Conservation (phyloP, 2,888 invertebrate species). For the Chrysolina haemoptera region DNA sequence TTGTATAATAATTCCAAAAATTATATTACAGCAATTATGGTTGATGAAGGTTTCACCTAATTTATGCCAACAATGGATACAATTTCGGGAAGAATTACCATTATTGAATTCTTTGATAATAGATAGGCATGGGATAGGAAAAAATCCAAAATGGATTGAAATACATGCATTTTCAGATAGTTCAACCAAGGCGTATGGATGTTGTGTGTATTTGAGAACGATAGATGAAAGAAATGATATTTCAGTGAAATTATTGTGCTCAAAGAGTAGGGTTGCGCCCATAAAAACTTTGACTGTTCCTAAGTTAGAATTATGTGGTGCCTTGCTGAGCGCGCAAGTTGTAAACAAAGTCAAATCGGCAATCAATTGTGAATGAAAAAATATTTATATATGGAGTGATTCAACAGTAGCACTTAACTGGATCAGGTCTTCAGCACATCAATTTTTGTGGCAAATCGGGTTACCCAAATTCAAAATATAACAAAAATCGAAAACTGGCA, state of each 20-base stretch:
- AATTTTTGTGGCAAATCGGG: neutral
- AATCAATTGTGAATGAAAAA: neutral
- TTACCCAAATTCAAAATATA: conserved; percentile 6
- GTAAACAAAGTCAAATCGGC: conserved; percentile 26
- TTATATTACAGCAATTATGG: conserved; percentile 47
- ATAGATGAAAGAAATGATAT: neutral
- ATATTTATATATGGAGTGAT: conserved; percentile 30
- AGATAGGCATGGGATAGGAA: conserved; percentile 11
- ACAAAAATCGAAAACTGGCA: neutral
- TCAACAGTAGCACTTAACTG: conserved; percentile 5
- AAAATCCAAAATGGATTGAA: conserved; percentile 21
- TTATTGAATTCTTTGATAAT: conserved; percentile 21
- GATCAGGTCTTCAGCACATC: neutral
- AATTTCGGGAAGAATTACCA: conserved; percentile 25
- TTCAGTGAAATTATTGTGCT: neutral
- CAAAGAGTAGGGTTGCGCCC: neutral
- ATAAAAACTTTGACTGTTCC: conserved; percentile 3
- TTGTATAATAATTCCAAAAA: conserved; percentile 39
- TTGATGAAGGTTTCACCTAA: conserved; percentile 29
- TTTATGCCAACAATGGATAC: conserved; percentile 15
- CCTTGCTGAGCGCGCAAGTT: conserved; percentile 26
- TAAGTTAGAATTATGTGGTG: conserved; percentile 30
- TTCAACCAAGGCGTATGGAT: conserved; percentile 26
- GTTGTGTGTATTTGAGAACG: conserved; percentile 33
- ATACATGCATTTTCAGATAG: conserved; percentile 37